These are phyloP conservation scores for Nemoura dubitans DNA, from an alignment of 2,888 invertebrate species.

Conservation along the genomic window DNA sequence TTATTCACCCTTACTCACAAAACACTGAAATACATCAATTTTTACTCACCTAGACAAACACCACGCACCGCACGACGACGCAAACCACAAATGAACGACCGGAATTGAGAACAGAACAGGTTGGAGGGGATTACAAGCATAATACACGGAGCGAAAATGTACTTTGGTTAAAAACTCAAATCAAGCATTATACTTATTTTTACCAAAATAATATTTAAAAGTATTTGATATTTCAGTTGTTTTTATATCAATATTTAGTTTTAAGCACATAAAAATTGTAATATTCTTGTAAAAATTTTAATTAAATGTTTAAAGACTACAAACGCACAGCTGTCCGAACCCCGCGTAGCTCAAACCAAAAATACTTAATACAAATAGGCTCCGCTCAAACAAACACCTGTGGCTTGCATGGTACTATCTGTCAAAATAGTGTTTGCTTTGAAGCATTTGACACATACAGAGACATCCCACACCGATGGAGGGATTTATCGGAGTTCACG, in stretches of 20 bases:
- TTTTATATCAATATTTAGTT: too few relatives aligned
- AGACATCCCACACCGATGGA: constrained; percentile 52
- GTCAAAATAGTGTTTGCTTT: neutral
- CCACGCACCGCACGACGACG: constrained; percentile 1
- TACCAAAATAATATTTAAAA: too few relatives aligned
- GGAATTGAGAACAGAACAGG: neutral
- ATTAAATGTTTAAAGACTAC: neutral
- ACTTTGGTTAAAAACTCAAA: neutral
- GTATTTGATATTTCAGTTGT: too few relatives aligned
- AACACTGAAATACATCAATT: neutral
- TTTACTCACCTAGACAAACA: constrained; percentile 34
- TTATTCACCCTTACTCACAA: neutral
- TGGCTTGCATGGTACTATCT: neutral
- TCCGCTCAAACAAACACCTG: too few relatives aligned
- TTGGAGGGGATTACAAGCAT: neutral
- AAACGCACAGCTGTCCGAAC: neutral
- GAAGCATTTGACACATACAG: neutral
- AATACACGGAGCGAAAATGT: neutral
- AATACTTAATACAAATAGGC: too few relatives aligned
- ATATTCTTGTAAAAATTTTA: too few relatives aligned
- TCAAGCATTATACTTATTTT: too few relatives aligned
- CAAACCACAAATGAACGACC: constrained; percentile 21
- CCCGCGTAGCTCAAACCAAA: too few relatives aligned
- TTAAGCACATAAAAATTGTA: too few relatives aligned
- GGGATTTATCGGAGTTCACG: constrained; percentile 80